phyloP scores from a whole-genome alignment of 1,140 invertebrate genomes.

The Dendroctonus ponderosae region DNA sequence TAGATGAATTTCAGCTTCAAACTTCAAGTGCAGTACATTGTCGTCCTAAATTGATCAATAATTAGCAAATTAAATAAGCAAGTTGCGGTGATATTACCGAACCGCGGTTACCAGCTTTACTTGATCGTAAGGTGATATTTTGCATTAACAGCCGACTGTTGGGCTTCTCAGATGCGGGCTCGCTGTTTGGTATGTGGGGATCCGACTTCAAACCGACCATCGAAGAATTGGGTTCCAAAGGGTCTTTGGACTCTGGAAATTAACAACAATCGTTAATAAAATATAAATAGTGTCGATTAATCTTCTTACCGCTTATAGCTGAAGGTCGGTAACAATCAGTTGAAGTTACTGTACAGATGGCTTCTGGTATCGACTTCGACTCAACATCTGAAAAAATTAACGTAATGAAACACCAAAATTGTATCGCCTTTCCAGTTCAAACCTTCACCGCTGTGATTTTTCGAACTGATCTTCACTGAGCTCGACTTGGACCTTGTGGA shows the following conservation, averaged over 20 bases:
- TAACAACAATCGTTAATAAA: not conserved
- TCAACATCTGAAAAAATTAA: too few relatives aligned
- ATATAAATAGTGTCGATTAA: not conserved
- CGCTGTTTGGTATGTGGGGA: not conserved
- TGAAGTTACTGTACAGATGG: too few relatives aligned
- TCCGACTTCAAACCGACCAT: not conserved
- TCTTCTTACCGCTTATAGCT: not conserved
- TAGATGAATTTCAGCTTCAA: constrained; percentile 46
- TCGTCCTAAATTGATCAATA: not conserved
- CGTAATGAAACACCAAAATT: too few relatives aligned
- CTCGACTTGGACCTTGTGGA: too few relatives aligned
- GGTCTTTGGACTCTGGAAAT: too few relatives aligned
- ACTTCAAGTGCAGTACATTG: constrained; percentile 47
- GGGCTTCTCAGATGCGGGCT: not conserved
- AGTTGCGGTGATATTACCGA: not conserved
- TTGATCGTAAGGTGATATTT: constrained; percentile 13
- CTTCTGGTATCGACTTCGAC: too few relatives aligned
- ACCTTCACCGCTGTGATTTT: too few relatives aligned
- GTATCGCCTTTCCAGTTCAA: too few relatives aligned
- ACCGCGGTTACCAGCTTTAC: not conserved
- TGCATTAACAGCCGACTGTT: constrained; percentile 5
- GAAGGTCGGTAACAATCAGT: not conserved
- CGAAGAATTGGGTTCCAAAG: not conserved
- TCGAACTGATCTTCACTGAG: too few relatives aligned
- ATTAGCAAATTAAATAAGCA: not conserved